Evolutionary conservation across 2,113 vertebrate species (phyloP).

Genomic region (Otolemur garnettii): DNA sequence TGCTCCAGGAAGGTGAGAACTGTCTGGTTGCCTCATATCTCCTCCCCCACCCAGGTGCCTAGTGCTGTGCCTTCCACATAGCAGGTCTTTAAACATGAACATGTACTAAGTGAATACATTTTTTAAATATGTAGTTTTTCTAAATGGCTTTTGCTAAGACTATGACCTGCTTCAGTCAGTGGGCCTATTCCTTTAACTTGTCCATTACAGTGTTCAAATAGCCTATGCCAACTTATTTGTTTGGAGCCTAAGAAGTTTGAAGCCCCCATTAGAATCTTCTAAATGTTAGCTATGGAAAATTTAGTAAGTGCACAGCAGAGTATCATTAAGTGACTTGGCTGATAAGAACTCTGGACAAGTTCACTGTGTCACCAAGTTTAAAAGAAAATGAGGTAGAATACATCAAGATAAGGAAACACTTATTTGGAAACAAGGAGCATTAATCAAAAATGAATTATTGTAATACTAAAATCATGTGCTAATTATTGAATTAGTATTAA

Average conservation of each 20-base stretch:
- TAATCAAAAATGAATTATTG: slow-evolving; percentile 31
- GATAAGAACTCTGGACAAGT: not conserved
- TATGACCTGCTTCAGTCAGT: not conserved
- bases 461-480: not conserved
- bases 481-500: not conserved
- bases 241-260: not conserved
- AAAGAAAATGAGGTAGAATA: not conserved
- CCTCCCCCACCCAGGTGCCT: not conserved
- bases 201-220: not conserved
- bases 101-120: not conserved
- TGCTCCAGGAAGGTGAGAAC: not conserved
- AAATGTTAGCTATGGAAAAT: not conserved
- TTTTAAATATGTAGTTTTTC: not conserved
- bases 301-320: not conserved
- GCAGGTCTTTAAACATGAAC: not conserved
- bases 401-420: not conserved
- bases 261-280: slow-evolving; percentile 21
- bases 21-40: too few species aligned
- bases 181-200: not conserved
- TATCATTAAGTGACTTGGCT: not conserved
- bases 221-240: not conserved
- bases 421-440: slow-evolving; percentile 10
- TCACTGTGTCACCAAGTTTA: not conserved
- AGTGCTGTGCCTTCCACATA: not conserved
- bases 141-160: not conserved